These are phyloP conservation scores for Dermolepida albohirtum DNA, from an alignment of 2,888 invertebrate species.

Conservation along the genomic window DNA sequence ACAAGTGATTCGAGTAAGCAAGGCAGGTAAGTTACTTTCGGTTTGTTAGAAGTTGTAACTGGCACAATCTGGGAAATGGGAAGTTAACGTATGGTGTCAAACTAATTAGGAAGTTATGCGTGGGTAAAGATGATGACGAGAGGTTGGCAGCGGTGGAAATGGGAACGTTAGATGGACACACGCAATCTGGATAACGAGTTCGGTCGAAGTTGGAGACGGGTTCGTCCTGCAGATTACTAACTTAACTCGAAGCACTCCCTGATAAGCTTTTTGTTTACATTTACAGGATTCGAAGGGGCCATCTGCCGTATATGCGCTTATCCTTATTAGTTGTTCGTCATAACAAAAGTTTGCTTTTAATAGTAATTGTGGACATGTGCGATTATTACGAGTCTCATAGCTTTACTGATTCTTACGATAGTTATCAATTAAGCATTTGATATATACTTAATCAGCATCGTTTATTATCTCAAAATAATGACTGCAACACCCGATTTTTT, in stretches of 20 bases:
- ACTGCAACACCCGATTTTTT: too few relatives aligned
- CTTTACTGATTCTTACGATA: too few relatives aligned
- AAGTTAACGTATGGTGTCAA: conserved; percentile 58
- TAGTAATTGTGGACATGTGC: too few relatives aligned
- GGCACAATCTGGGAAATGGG: conserved; percentile 42
- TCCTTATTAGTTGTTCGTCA: too few relatives aligned
- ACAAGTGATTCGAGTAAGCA: background rate
- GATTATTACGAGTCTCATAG: too few relatives aligned
- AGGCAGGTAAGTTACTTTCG: conserved; percentile 29
- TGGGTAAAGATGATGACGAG: conserved; percentile 13
- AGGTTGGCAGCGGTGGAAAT: conserved; percentile 18
- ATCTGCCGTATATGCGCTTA: too few relatives aligned
- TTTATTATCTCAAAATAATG: too few relatives aligned
- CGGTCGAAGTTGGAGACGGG: conserved; percentile 21
- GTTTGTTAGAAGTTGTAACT: conserved; percentile 32
- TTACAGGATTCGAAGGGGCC: background rate
- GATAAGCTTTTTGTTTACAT: conserved; percentile 14
- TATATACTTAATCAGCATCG: too few relatives aligned
- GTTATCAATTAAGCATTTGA: too few relatives aligned
- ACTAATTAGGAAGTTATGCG: conserved; percentile 59
- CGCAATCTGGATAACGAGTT: conserved; percentile 32
- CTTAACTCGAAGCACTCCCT: conserved; percentile 1
- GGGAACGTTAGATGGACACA: conserved; percentile 19
- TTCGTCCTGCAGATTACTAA: conserved; percentile 19
- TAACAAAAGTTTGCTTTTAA: too few relatives aligned